These are phyloP conservation scores for Mellivora capensis DNA, from an alignment of 2,113 vertebrate genomes.

Conservation along the genomic window DNA sequence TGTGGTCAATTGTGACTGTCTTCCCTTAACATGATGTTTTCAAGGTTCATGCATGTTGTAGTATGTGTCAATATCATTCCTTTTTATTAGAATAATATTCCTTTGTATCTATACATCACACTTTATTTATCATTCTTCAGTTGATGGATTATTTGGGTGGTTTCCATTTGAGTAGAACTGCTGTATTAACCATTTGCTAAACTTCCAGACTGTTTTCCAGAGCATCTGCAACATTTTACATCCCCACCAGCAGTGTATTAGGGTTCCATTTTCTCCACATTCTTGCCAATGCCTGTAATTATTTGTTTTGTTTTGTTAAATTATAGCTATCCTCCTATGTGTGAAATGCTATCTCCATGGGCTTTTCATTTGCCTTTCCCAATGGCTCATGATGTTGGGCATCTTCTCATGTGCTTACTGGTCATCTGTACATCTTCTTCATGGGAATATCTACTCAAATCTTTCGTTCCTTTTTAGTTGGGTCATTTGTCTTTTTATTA, in stretches of 20 bases:
- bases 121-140: neutral
- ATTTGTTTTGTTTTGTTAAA: neutral
- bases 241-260: neutral
- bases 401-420: neutral
- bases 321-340: neutral
- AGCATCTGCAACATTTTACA: neutral
- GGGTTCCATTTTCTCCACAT: neutral
- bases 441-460: neutral
- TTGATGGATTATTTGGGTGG: neutral
- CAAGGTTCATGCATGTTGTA: neutral
- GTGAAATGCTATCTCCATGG: neutral
- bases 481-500: neutral
- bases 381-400: neutral
- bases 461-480: neutral
- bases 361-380: neutral
- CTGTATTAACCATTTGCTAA: neutral
- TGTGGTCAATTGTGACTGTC: neutral
- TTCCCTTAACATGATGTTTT: neutral
- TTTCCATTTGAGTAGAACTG: neutral
- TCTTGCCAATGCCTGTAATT: neutral
- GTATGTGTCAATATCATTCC: neutral
- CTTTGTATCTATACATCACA: neutral
- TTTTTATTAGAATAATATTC: neutral
- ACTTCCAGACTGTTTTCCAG: neutral
- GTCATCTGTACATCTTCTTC: neutral